Evolutionary conservation across 1,140 invertebrate genomes (phyloP).

Genomic region (Eupeodes corollae): DNA sequence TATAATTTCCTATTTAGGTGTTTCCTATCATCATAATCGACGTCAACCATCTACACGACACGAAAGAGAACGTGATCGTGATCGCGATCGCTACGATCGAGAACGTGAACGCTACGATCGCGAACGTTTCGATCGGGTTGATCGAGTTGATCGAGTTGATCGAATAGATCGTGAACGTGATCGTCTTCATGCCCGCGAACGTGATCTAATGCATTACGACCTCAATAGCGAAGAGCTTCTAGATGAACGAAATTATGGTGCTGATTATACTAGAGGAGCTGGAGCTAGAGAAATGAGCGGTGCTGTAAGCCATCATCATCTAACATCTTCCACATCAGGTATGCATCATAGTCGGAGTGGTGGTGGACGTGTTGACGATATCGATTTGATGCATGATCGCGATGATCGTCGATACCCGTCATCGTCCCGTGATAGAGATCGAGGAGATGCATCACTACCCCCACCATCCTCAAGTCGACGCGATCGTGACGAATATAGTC

Average conservation of each 20-base stretch:
- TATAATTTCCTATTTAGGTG: constrained; percentile 21
- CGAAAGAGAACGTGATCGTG: constrained; percentile 11
- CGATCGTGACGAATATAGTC: constrained; percentile 36
- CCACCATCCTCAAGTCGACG: constrained; percentile 9
- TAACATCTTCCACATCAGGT: not conserved
- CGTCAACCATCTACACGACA: constrained; percentile 23
- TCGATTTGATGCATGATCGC: constrained; percentile 21
- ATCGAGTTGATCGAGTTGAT: not conserved
- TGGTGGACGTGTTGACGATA: constrained; percentile 25
- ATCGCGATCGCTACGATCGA: constrained; percentile 9
- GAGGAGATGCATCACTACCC: constrained; percentile 17
- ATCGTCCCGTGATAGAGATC: constrained; percentile 18
- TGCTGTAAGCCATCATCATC: constrained; percentile 10
- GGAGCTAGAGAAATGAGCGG: constrained; percentile 26
- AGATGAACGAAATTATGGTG: constrained; percentile 27
- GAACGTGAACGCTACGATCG: constrained; percentile 19
- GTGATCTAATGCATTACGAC: constrained; percentile 35
- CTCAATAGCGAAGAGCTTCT: constrained; percentile 34
- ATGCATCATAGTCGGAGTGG: constrained; percentile 25
- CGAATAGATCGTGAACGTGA: constrained; percentile 17
- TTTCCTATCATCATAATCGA: constrained; percentile 31
- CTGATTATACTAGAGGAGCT: constrained; percentile 23
- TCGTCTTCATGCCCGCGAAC: constrained; percentile 29
- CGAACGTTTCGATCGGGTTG: constrained; percentile 9
- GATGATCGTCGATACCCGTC: constrained; percentile 16